These are phyloP conservation scores for Drosophila elegans DNA, from an alignment of 1,140 invertebrate genomes.

Conservation along the genomic window DNA sequence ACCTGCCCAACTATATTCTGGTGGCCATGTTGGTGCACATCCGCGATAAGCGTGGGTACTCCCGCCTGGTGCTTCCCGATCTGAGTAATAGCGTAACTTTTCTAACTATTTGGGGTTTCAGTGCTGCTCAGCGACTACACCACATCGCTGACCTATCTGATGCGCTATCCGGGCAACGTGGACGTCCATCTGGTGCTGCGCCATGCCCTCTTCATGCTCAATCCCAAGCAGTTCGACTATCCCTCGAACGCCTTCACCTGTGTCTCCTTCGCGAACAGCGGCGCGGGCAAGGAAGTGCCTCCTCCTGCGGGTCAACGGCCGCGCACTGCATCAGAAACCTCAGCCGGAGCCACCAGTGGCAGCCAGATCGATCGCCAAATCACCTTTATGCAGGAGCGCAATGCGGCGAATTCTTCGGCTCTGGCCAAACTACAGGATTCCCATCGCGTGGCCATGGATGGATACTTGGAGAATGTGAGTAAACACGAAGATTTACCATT, in stretches of 20 bases:
- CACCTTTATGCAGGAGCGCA: slow-evolving; percentile 64
- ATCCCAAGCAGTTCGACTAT: slow-evolving; percentile 85
- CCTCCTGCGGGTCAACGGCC: slow-evolving; percentile 12
- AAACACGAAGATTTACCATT: neutral
- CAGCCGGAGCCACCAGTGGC: slow-evolving; percentile 3
- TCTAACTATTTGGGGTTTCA: slow-evolving; percentile 73
- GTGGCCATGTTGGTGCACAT: slow-evolving; percentile 91
- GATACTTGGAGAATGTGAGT: slow-evolving; percentile 71
- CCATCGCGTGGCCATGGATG: slow-evolving; percentile 72
- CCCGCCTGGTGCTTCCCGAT: neutral
- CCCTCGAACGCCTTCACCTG: slow-evolving; percentile 74
- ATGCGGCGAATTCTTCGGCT: slow-evolving; percentile 62
- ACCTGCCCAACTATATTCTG: slow-evolving; percentile 91
- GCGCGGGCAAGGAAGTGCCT: neutral
- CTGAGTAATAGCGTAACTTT: neutral
- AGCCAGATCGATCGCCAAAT: slow-evolving; percentile 70
- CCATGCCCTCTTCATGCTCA: slow-evolving; percentile 87
- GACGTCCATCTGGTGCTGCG: slow-evolving; percentile 89
- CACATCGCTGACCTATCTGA: slow-evolving; percentile 87
- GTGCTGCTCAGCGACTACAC: slow-evolving; percentile 88
- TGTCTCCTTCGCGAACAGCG: slow-evolving; percentile 58
- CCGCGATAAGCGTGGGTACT: slow-evolving; percentile 88
- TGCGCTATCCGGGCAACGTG: slow-evolving; percentile 88
- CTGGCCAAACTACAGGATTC: slow-evolving; percentile 56
- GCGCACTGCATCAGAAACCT: slow-evolving; percentile 55